phyloP scores from a whole-genome alignment of 1,140 invertebrate genomes.

The Pseudobourletiella spinata region DNA sequence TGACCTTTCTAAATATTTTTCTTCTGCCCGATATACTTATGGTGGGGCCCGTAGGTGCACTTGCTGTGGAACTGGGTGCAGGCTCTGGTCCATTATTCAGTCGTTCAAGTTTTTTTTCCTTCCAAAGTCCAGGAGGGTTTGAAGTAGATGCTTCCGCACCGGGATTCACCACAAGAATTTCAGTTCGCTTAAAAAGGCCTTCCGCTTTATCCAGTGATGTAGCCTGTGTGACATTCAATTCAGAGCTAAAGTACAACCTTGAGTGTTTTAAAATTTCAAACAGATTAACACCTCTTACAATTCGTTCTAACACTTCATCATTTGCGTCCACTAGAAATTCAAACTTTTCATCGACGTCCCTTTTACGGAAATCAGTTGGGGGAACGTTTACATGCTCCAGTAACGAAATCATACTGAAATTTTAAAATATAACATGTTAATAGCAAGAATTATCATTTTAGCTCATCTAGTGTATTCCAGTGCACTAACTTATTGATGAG shows the following conservation, averaged over 20 bases:
- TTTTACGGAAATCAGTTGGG: conserved; percentile 49
- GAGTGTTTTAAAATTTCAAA: conserved; percentile 1
- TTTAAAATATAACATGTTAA: too few relatives aligned
- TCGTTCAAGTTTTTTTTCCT: conserved; percentile 36
- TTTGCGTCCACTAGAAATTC: conserved; percentile 65
- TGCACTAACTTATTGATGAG: conserved; percentile 47
- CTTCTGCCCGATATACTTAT: conserved; percentile 5
- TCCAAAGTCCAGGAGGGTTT: conserved; percentile 24
- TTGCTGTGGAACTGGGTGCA: not conserved
- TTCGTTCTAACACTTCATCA: conserved; percentile 68
- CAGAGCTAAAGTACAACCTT: not conserved
- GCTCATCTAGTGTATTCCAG: too few relatives aligned
- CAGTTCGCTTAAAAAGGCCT: conserved; percentile 52
- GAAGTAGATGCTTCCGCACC: conserved; percentile 36
- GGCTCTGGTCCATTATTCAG: not conserved
- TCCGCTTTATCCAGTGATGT: conserved; percentile 57
- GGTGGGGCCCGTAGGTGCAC: not conserved
- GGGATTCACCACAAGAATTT: conserved; percentile 45
- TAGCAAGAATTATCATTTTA: too few relatives aligned
- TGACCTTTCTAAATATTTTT: conserved; percentile 19
- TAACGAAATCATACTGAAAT: conserved; percentile 45
- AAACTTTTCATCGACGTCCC: conserved; percentile 59
- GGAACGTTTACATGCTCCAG: conserved; percentile 50
- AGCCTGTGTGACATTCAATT: conserved; percentile 41
- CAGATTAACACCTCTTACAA: conserved; percentile 53